Percentiles rank a stretch among this genome's conserved stretches.
These are phyloP conservation scores for Oreonectes daqikongensis DNA, from an alignment of 2,797 vertebrate species.

Conservation along the genomic window DNA sequence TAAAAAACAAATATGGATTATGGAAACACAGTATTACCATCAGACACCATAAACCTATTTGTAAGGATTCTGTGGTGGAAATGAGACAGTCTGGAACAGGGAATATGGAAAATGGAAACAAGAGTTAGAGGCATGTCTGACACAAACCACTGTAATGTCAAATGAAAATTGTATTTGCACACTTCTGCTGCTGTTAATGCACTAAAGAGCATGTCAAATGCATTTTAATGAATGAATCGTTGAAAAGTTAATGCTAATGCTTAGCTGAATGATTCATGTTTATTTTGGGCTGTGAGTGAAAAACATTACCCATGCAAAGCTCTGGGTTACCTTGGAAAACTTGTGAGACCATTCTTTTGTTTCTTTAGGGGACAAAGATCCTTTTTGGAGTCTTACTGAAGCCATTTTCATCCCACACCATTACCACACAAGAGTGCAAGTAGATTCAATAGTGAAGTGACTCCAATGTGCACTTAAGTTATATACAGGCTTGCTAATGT, in stretches of 20 bases:
- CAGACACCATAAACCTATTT: too few species aligned
- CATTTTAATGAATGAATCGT: not conserved
- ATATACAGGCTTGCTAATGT: too few species aligned
- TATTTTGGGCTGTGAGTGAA: conserved; percentile 11
- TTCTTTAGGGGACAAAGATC: not conserved
- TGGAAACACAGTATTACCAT: too few species aligned
- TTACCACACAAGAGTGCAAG: too few species aligned
- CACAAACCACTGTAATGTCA: not conserved
- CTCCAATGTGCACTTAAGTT: too few species aligned
- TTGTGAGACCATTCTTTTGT: too few species aligned
- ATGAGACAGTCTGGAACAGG: not conserved
- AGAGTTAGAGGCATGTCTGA: not conserved
- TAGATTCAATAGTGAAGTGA: too few species aligned
- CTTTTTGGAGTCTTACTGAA: not conserved
- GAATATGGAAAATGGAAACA: not conserved
- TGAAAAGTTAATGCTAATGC: conserved; percentile 33
- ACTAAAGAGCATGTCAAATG: not conserved
- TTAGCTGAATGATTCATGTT: conserved; percentile 1
- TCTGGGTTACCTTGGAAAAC: not conserved
- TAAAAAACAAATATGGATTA: too few species aligned
- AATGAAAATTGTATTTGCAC: not conserved
- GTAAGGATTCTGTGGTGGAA: too few species aligned
- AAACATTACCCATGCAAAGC: not conserved
- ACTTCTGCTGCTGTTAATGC: not conserved
- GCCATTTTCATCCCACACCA: too few species aligned